These are phyloP conservation scores for Urocyon cinereoargenteus DNA, from an alignment of 2,797 vertebrate genomes.

Conservation along the genomic window DNA sequence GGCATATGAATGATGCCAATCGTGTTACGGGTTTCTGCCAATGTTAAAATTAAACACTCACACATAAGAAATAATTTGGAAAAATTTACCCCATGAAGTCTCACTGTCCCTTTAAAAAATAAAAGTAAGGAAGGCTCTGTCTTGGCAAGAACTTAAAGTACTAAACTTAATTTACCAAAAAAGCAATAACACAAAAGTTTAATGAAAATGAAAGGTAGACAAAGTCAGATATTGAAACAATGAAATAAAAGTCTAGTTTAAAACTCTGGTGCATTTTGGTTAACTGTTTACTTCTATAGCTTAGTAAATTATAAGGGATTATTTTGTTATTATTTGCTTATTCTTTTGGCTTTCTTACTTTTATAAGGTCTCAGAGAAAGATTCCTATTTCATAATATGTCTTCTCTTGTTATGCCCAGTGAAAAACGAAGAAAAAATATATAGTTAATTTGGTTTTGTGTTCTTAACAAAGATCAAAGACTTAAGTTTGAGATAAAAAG, in stretches of 20 bases:
- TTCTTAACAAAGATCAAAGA: background rate
- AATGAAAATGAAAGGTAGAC: conserved; percentile 9
- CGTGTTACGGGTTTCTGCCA: background rate
- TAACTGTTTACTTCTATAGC: background rate
- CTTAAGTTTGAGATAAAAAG: conserved; percentile 11
- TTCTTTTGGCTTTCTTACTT: conserved; percentile 34
- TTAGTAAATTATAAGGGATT: background rate
- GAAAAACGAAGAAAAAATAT: background rate
- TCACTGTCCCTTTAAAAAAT: background rate
- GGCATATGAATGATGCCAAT: background rate
- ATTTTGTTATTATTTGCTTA: background rate
- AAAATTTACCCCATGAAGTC: background rate
- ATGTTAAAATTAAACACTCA: background rate
- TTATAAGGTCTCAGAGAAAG: conserved; percentile 52
- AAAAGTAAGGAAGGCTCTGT: background rate
- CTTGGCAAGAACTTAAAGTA: background rate
- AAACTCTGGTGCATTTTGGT: conserved; percentile 2
- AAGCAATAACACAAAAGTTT: background rate
- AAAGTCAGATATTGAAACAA: background rate
- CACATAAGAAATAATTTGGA: background rate
- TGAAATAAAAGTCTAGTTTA: background rate
- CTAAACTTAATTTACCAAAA: conserved; percentile 31
- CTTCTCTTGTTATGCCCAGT: background rate
- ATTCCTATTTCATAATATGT: background rate
- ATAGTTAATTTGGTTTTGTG: conserved; percentile 37